These are phyloP conservation scores for Augochlorella aurata DNA, from an alignment of 2,888 invertebrate genomes.

Conservation along the genomic window DNA sequence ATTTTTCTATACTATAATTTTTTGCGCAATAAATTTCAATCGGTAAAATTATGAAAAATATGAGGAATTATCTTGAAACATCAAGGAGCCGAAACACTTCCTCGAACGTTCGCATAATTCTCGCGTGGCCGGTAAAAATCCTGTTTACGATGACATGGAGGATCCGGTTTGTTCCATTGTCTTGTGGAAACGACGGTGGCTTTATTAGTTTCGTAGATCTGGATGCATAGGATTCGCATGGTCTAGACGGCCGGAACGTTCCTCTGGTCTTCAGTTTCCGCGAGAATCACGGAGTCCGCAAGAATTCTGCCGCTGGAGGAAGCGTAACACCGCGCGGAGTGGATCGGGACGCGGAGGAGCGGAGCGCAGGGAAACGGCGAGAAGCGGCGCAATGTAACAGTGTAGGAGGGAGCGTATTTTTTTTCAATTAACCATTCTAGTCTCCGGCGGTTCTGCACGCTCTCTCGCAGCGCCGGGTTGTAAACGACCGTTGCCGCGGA, in stretches of 20 bases:
- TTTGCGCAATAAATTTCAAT: too few species aligned
- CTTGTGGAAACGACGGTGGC: not conserved
- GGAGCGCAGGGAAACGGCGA: not conserved
- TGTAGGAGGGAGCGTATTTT: not conserved
- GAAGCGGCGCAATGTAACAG: not conserved
- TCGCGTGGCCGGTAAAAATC: too few species aligned
- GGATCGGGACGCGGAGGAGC: not conserved
- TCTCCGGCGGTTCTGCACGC: slow-evolving; percentile 2
- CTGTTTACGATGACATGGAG: not conserved
- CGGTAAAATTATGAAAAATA: too few species aligned
- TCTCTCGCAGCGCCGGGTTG: slow-evolving; percentile 24
- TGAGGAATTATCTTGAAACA: too few species aligned
- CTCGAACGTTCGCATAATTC: too few species aligned
- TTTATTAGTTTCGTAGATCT: not conserved
- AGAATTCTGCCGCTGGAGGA: not conserved
- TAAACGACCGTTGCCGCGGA: slow-evolving; percentile 52
- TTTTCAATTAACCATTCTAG: slow-evolving; percentile 47
- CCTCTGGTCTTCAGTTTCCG: not conserved
- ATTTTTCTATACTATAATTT: too few species aligned
- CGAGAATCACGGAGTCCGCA: not conserved
- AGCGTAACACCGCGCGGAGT: not conserved
- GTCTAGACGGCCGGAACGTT: not conserved
- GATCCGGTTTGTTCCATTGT: not conserved
- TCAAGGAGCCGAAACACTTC: too few species aligned
- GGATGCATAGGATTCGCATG: not conserved